Conservation (phyloP, 1,140 invertebrate species). For the Araneus ventricosus region DNA sequence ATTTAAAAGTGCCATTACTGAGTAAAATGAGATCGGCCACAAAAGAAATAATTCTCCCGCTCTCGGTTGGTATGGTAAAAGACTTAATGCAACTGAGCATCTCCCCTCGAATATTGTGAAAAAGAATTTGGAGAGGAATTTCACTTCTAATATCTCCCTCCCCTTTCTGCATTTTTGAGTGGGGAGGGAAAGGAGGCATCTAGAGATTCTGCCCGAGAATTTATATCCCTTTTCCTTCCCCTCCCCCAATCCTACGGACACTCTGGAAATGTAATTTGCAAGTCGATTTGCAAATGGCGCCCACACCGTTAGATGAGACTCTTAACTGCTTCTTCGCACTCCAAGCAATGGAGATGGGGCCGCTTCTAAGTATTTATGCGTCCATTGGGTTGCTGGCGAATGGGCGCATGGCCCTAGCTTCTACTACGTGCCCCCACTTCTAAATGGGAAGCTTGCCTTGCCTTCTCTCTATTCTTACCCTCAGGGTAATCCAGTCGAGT, state of each 20-base stretch:
- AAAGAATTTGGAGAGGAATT: constrained; percentile 57
- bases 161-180: constrained; percentile 40
- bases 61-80: constrained; percentile 22
- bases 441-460: constrained; percentile 59
- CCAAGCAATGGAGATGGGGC: constrained; percentile 65
- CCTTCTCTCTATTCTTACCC: background rate
- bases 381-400: constrained; percentile 67
- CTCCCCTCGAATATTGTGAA: constrained; percentile 48
- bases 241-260: constrained; percentile 51
- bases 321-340: constrained; percentile 73
- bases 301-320: constrained; percentile 62
- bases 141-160: constrained; percentile 29
- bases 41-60: constrained; percentile 30
- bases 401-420: constrained; percentile 40
- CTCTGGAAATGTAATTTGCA: constrained; percentile 75
- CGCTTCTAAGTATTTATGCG: constrained; percentile 69
- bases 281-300: constrained; percentile 75
- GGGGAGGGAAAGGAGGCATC: constrained; percentile 39
- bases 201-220: constrained; percentile 13
- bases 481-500: constrained; percentile 58
- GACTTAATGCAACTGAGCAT: constrained; percentile 43
- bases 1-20: constrained; percentile 30
- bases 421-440: constrained; percentile 47
- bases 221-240: constrained; percentile 27
- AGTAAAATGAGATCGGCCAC: background rate